Base-by-base conservation (phyloP, 2,113 vertebrate species). In the Petaurus breviceps region DNA sequence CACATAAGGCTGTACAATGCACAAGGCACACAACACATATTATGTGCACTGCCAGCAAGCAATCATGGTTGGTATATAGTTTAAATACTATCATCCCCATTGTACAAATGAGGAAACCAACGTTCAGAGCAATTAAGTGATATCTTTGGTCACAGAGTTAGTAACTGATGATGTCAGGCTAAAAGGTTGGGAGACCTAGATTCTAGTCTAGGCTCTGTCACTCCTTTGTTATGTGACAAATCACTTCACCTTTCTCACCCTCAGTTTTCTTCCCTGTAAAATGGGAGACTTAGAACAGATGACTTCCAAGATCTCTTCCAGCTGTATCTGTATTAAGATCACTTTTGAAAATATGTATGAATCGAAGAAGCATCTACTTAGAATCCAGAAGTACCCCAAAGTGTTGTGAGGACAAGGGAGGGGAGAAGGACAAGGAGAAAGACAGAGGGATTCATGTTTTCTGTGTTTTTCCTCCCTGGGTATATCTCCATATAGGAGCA, bases 401-500 rank as follows among this genome's bases (percentile, higher is more conserved):
- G 8, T 84, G 22, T n/a, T 84, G 7, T 84, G n/a, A 84, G n/a
- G 19, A n/a, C 12, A 43, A 84, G 3, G 68, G 19, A 84, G 68
- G n/a, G 57, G 28, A 68, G n/a, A 84, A 43, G 16, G 19, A 22
- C 68, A 43, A 43, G 6, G 9, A 7, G 7, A 84, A 84, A 43
- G 31, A 68, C 11, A 68, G 16, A 84, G 16, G 16, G n/a, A 84
- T 43, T 43, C 2, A 84, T 43, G 19, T 84, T 84, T 84, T 43
- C 19, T 43, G 6, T 84, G 19, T 23, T 11, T 93, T 31, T 91
- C 14, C 51, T 96, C 93, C 97, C 92, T 94, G 96, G 94, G 93
- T 50, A 94, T 97, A 94, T 94, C 57, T 97, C 95, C 92, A 96
- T 61, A 51, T 89, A 96, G 90, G 95, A 98, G 97, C 94, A 94